Evolutionary conservation across 2,113 vertebrate genomes (phyloP), one percentile per base, ranked within the genome.

Genomic region (Thunnus maccoyii): DNA sequence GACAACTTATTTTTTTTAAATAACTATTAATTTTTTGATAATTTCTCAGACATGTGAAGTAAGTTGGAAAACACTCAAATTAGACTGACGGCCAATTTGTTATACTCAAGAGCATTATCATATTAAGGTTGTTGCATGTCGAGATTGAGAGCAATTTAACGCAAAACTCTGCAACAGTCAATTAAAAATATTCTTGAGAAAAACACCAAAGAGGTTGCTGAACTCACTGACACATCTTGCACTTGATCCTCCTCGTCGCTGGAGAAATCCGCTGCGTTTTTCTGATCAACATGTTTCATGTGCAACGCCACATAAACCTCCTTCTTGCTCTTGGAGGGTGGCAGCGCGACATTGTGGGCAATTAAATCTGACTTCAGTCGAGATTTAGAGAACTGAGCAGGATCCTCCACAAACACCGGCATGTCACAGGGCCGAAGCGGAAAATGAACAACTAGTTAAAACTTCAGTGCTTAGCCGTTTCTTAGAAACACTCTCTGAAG

Each of bases 231-330:
- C 75, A 18, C 91, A 22, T 81, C 66, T 20, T 75, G 67, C 2
- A 16, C 68, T 15, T 58, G 69, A 15, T 95, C 94, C 66, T 96
- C 95, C 44, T 96, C 95, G 48, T 96, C 96, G 73, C 95, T 96
- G 7, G 95, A 96, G 60, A 96, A 96, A 62, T 93, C 93, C 18
- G 82, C 83, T 1, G 76, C 76, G 44, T 78, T 82, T 82, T 80
- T 91, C 54, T 77, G 84, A 20, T 68, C 17, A 11, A 94, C 72
- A 65, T 95, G 90, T 83, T 90, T 94, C 41, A 90, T 41, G 84
- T 95, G 91, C 72, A 95, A 73, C 72, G 89, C 83, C 73, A 96
- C 64, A 50, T 95, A 95, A 11, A 89, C 83, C 4, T 87, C 73
- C 82, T 95, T 96, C 15, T 52, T 92, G 77, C 92, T 94, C 20